Evolutionary conservation across 2,888 invertebrate genomes (phyloP).

Genomic region (Calameuta pallipes): DNA sequence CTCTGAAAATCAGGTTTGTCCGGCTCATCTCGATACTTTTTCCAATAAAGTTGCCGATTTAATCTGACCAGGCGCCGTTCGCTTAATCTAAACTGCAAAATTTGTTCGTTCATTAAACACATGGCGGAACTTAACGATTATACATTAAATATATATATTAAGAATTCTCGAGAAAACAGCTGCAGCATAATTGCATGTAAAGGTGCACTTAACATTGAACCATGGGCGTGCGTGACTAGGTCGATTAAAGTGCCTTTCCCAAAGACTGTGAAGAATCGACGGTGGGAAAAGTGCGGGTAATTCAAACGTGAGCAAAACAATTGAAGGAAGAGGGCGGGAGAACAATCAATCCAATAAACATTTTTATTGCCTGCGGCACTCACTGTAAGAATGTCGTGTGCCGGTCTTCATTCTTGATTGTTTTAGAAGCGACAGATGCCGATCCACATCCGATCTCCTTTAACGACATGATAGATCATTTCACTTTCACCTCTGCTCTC

Average conservation of each 20-base stretch:
- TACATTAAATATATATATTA: background rate
- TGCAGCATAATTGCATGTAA: background rate
- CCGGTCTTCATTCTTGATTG: background rate
- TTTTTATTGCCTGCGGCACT: background rate
- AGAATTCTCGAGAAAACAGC: background rate
- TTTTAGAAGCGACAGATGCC: background rate
- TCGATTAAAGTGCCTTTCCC: background rate
- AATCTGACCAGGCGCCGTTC: background rate
- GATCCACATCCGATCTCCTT: background rate
- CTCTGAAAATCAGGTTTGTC: background rate
- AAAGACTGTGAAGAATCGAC: background rate
- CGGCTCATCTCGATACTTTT: background rate
- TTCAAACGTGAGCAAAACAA: background rate
- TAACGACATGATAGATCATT: constrained; percentile 31
- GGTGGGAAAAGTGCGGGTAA: background rate
- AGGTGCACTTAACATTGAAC: background rate
- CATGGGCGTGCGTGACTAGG: background rate
- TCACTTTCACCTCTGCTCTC: constrained; percentile 47
- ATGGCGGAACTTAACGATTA: background rate
- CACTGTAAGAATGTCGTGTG: background rate
- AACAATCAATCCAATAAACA: background rate
- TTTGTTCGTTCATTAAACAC: background rate
- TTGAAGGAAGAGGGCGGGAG: background rate
- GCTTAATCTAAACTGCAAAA: background rate
- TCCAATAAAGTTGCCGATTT: background rate